Evolutionary conservation across 2,888 invertebrate genomes (phyloP).

Genomic region (Nineta flava): DNA sequence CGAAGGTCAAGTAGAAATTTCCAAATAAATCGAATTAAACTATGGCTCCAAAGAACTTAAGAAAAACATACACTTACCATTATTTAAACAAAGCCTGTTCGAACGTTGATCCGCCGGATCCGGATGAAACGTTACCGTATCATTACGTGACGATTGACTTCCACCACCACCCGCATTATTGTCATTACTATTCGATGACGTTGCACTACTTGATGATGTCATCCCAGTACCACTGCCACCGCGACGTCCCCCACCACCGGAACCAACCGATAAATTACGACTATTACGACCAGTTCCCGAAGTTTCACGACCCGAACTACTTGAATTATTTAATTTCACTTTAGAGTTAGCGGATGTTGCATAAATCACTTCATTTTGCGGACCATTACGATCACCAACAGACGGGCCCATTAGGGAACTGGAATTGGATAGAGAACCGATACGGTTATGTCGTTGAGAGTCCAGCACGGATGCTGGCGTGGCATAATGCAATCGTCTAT

Average conservation of each 20-base stretch:
- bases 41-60: no score
- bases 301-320: neutral
- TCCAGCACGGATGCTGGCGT: slow-evolving; percentile 27
- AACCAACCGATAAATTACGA: slow-evolving; percentile 24
- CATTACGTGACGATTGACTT: slow-evolving; percentile 8
- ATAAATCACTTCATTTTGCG: slow-evolving; percentile 23
- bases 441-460: slow-evolving; percentile 13
- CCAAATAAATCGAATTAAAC: no score
- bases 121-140: slow-evolving; percentile 23
- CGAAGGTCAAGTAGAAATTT: no score
- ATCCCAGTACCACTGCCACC: slow-evolving; percentile 32
- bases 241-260: slow-evolving; percentile 18
- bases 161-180: neutral
- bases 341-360: slow-evolving; percentile 9
- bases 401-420: neutral
- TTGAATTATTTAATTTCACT: neutral
- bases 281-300: slow-evolving; percentile 17
- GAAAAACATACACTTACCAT: slow-evolving; percentile 24
- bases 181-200: slow-evolving; percentile 29
- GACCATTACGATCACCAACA: neutral
- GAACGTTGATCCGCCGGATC: slow-evolving; percentile 19
- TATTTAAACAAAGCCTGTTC: slow-evolving; percentile 23
- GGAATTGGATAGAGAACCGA: slow-evolving; percentile 7
- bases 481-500: slow-evolving; percentile 38
- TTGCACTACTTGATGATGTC: slow-evolving; percentile 39